Percentiles rank a stretch among this genome's conserved stretches.
phyloP scores from a whole-genome alignment of 2,113 vertebrate species.

The Mungos mungo region DNA sequence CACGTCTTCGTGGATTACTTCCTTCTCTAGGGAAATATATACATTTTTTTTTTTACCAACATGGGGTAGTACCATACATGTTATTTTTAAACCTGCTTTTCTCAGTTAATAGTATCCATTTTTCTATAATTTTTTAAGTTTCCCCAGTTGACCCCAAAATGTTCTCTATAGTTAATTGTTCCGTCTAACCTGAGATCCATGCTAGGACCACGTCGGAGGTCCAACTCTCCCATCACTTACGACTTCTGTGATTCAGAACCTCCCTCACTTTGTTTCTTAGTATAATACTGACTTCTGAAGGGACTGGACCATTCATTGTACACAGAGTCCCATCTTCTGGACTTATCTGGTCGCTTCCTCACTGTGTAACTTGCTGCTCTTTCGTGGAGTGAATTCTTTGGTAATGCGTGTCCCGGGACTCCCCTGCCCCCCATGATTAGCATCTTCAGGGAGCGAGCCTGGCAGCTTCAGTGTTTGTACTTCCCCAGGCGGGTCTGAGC shows the following conservation, averaged over 20 bases:
- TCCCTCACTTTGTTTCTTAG: not conserved
- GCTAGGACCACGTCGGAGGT: not conserved
- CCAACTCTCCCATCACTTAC: not conserved
- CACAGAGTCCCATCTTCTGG: not conserved
- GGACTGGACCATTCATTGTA: not conserved
- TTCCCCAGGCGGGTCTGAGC: not conserved
- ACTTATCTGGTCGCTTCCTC: not conserved
- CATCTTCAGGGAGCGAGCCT: fast-evolving
- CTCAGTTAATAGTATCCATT: not conserved
- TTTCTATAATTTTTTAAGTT: not conserved
- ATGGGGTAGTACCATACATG: not conserved
- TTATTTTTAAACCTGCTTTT: not conserved
- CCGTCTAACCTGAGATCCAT: not conserved
- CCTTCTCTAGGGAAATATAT: not conserved
- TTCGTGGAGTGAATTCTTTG: not conserved
- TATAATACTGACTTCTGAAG: not conserved
- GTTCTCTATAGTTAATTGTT: not conserved
- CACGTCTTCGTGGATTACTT: not conserved
- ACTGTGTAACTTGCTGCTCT: not conserved
- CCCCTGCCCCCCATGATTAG: not conserved
- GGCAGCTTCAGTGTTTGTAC: no score
- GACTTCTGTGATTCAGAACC: no score
- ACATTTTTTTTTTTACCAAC: not conserved
- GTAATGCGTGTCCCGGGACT: not conserved
- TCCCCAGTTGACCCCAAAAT: not conserved